A percentile compares a stretch with the other conserved stretches of the same genome.
These are phyloP conservation scores for Otocyon megalotis DNA, from an alignment of 2,113 vertebrate genomes.

Conservation along the genomic window DNA sequence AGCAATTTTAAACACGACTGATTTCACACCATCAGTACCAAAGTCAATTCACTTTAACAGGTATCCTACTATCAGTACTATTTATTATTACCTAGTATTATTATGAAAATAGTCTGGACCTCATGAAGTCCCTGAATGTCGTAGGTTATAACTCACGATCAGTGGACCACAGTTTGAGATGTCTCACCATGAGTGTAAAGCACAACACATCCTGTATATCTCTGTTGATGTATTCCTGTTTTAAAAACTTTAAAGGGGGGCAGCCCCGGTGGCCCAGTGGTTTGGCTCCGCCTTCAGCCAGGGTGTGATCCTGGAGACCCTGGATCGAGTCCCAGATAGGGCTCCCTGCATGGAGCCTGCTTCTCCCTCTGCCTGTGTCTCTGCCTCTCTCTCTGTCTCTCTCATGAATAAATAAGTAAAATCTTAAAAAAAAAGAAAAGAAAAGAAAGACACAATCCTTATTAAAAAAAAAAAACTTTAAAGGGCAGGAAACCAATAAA, in stretches of 20 bases:
- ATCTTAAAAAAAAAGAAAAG: too few relatives aligned
- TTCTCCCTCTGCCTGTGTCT: too few relatives aligned
- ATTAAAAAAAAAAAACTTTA: background rate
- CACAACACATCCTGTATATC: background rate
- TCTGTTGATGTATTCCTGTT: background rate
- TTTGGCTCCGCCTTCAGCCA: too few relatives aligned
- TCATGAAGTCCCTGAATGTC: background rate
- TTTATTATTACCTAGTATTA: background rate
- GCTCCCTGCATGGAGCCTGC: too few relatives aligned
- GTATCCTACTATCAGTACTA: background rate
- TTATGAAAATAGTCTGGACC: background rate
- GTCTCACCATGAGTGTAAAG: background rate
- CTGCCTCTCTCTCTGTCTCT: too few relatives aligned
- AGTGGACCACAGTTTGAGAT: background rate
- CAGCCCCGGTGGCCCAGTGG: too few relatives aligned
- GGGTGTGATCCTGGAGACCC: too few relatives aligned
- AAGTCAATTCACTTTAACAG: background rate
- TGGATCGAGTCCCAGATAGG: too few relatives aligned
- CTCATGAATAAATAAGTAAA: too few relatives aligned
- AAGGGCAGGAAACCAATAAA: background rate
- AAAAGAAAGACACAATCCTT: too few relatives aligned
- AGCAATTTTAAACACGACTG: background rate
- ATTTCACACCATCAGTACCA: background rate
- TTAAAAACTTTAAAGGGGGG: background rate
- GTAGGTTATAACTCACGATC: fast-evolving